Evolutionary conservation across 2,797 vertebrate species (phyloP).

Genomic region (Eupleurogrammus muticus): DNA sequence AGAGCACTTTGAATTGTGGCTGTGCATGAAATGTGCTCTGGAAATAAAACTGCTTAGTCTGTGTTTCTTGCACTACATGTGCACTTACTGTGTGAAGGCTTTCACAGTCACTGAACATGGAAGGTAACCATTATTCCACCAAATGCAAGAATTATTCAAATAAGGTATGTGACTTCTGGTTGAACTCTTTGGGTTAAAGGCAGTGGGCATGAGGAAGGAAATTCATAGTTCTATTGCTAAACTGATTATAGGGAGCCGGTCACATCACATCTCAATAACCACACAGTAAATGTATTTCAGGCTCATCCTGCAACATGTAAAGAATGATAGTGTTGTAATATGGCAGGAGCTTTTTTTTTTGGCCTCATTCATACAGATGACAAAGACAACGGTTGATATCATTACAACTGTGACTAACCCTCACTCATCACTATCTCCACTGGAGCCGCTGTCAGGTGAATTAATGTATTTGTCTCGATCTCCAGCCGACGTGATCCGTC

Average conservation of each 20-base stretch:
- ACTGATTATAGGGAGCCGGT: slow-evolving; percentile 24
- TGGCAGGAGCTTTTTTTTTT: neutral
- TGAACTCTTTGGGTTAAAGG: slow-evolving; percentile 19
- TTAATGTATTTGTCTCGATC: slow-evolving; percentile 11
- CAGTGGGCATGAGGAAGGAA: neutral
- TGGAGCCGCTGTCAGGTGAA: neutral
- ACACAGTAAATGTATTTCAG: neutral
- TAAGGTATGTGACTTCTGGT: slow-evolving; percentile 14
- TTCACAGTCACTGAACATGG: neutral
- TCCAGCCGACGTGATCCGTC: slow-evolving; percentile 5
- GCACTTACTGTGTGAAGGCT: neutral
- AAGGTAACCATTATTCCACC: slow-evolving; percentile 2
- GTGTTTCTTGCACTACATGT: neutral
- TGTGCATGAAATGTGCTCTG: neutral
- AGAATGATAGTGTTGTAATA: neutral
- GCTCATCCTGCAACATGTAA: neutral
- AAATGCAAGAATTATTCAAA: slow-evolving; percentile 1
- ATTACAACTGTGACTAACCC: neutral
- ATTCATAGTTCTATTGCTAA: slow-evolving; percentile 6
- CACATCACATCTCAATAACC: neutral
- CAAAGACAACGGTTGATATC: neutral
- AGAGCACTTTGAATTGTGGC: neutral
- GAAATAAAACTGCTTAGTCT: neutral
- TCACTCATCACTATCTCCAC: neutral
- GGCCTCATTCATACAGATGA: slow-evolving; percentile 2